Conservation (phyloP, 2,113 vertebrate species). For the Edolisoma coerulescens region DNA sequence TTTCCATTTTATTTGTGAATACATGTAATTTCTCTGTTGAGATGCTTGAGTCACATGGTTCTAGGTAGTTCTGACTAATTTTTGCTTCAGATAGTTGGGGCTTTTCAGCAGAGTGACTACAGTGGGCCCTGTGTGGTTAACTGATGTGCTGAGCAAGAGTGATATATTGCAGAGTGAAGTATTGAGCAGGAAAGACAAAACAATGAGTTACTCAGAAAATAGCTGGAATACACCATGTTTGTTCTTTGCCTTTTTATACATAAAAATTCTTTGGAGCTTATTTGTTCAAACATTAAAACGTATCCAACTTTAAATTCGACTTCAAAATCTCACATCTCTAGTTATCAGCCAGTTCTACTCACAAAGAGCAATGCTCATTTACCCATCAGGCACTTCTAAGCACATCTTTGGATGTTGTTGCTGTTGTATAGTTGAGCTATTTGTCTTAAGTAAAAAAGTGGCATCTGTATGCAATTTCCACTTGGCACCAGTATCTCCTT, state of each 20-base stretch:
- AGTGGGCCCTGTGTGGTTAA: background rate
- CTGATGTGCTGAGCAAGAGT: background rate
- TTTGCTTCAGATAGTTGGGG: background rate
- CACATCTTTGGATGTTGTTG: slow-evolving; percentile 60
- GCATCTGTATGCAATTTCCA: slow-evolving; percentile 77
- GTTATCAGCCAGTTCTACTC: background rate
- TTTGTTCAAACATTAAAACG: background rate
- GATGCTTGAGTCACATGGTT: background rate
- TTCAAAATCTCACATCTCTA: slow-evolving; percentile 10
- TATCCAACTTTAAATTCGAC: background rate
- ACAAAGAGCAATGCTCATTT: slow-evolving; percentile 43
- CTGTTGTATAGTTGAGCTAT: slow-evolving; percentile 67
- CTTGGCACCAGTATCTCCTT: slow-evolving; percentile 74
- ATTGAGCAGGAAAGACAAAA: background rate
- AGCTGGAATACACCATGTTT: background rate
- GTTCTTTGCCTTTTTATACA: background rate
- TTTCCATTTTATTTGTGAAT: background rate
- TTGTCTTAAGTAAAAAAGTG: slow-evolving; percentile 68
- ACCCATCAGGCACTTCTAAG: slow-evolving; percentile 68
- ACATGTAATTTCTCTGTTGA: background rate
- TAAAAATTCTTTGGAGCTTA: background rate
- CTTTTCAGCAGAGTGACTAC: background rate
- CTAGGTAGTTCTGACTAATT: slow-evolving; percentile 34
- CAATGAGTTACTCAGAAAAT: slow-evolving; percentile 20
- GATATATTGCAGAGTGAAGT: background rate